Evolutionary conservation across 2,113 vertebrate genomes (phyloP), one percentile per base, ranked within the genome.

Genomic region (Tenebrosternarchus preto): DNA sequence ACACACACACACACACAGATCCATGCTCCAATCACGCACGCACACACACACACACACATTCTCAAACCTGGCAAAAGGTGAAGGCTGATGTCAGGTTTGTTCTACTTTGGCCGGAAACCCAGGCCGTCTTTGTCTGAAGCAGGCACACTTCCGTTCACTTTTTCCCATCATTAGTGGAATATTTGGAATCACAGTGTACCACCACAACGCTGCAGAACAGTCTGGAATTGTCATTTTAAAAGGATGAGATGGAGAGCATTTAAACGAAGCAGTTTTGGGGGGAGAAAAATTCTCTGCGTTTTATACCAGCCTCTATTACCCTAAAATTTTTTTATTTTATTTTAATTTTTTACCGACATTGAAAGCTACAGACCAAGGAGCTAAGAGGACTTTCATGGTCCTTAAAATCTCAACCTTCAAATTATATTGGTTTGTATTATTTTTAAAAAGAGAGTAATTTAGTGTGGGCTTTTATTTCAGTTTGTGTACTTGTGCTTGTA

Each of bases 311-410:
- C 91, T 93, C 90, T 92, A 93, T 93, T 94, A 94, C 92, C 93
- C 93, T 92, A 92, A 92, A 91, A 92, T 92, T 91, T 91, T 92
- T 85, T 83, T 91, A 90, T 91, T 91, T 90, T 91, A 89, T 89
- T 92, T 92, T 93, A 88, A 15, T 90, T 92, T 92, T 92, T 89
- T 89, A 90, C 89, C 86, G 89, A 93, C 88, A 87, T 91, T 86
- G 92, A 96, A 95, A 95, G 95, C 95, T 97, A 95, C 95, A 96
- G 92, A 95, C 95, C 97, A 96, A 96, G 96, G 94, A 97, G 94
- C 94, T 94, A 89, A 88, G 90, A 67, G 92, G 92, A 93, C 92
- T 95, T 93, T 94, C 93, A 93, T 92, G 92, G 92, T 94, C 93
- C 89, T 91, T 90, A 88, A 90, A 91, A 89, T 88, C 89, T 92